Conservation (phyloP, 1,140 invertebrate genomes). For the Cotesia typhae region DNA sequence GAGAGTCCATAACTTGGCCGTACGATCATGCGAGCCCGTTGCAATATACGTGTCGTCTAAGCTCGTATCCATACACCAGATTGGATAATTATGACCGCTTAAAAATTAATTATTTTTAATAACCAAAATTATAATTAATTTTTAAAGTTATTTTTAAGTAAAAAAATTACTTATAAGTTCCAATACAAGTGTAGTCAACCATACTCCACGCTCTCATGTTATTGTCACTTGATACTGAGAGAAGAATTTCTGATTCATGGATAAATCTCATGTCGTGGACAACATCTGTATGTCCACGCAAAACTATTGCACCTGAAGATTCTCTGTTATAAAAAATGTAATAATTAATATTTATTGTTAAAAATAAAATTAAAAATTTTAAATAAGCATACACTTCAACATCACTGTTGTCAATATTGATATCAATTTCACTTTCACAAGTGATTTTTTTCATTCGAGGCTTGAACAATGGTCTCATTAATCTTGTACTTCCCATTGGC, state of each 20-base stretch:
- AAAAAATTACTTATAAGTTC: slow-evolving; percentile 72
- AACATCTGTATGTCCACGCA: slow-evolving; percentile 78
- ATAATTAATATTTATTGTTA: slow-evolving; percentile 29
- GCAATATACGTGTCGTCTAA: slow-evolving; percentile 77
- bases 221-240: slow-evolving; percentile 81
- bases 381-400: slow-evolving; percentile 33
- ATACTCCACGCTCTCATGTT: slow-evolving; percentile 79
- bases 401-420: slow-evolving; percentile 42
- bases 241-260: slow-evolving; percentile 68
- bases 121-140: slow-evolving; percentile 9
- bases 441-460: slow-evolving; percentile 50
- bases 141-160: slow-evolving; percentile 12
- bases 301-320: slow-evolving; percentile 65
- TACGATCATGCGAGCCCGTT: slow-evolving; percentile 85
- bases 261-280: slow-evolving; percentile 78
- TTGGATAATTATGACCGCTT: slow-evolving; percentile 85
- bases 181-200: slow-evolving; percentile 73
- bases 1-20: slow-evolving; percentile 85
- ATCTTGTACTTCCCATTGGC: slow-evolving; percentile 71
- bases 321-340: slow-evolving; percentile 56
- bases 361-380: background rate
- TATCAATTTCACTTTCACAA: slow-evolving; percentile 48
- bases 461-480: slow-evolving; percentile 56
- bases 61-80: slow-evolving; percentile 85
- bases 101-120: slow-evolving; percentile 35